phyloP scores from a whole-genome alignment of 2,888 invertebrate species.

The Coleophora flavipennella region DNA sequence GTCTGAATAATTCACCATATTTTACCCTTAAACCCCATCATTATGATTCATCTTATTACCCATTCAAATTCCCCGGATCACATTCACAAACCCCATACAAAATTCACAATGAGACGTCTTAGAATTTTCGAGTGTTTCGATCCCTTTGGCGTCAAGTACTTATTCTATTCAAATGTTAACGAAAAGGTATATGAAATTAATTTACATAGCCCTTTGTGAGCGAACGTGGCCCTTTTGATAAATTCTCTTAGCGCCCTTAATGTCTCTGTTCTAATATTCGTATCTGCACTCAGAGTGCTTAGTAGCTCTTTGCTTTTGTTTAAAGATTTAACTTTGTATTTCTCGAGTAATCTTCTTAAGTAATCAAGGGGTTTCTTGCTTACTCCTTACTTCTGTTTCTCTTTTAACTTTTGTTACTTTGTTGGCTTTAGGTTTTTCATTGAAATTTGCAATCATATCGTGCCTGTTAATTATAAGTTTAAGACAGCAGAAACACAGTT shows the following conservation, averaged over 20 bases:
- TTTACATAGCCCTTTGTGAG: conserved; percentile 40
- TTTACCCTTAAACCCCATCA: too few relatives aligned
- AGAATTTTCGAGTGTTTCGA: conserved; percentile 34
- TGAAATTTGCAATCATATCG: too few relatives aligned
- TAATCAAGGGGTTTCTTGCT: too few relatives aligned
- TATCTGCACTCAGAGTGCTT: conserved; percentile 39
- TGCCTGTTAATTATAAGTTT: too few relatives aligned
- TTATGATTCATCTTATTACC: conserved; percentile 3
- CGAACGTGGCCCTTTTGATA: conserved; percentile 34
- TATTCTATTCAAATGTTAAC: conserved; percentile 44
- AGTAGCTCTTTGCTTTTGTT: conserved; percentile 43
- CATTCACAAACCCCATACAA: conserved; percentile 30
- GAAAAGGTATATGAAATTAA: conserved; percentile 55
- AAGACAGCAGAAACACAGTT: too few relatives aligned
- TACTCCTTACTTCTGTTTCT: too few relatives aligned
- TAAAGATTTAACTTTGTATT: conserved; percentile 36
- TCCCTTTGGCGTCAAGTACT: conserved; percentile 30
- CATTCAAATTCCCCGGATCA: conserved; percentile 18
- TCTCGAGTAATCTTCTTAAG: conserved; percentile 26
- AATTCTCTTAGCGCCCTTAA: conserved; percentile 29
- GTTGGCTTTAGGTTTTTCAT: too few relatives aligned
- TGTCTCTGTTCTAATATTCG: conserved; percentile 21
- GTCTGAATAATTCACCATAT: too few relatives aligned
- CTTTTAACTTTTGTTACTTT: too few relatives aligned
- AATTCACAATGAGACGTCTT: conserved; percentile 37